Base-by-base conservation (phyloP, 2,888 invertebrate species). In the Sicus ferrugineus region DNA sequence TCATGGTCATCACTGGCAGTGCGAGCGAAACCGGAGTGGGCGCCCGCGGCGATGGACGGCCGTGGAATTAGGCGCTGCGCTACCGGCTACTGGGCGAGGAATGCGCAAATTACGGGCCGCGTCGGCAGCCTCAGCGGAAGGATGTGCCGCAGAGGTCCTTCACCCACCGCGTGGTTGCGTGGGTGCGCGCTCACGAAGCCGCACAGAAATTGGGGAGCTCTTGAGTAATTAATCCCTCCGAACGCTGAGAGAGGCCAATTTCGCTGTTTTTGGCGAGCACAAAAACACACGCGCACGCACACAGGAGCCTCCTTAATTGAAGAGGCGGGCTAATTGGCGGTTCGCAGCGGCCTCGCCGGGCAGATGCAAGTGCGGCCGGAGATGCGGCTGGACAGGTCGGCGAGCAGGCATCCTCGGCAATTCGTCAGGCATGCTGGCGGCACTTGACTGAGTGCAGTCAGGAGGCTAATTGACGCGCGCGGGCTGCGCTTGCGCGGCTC, bases 261-360 rank as follows among this genome's bases (percentile, higher is more conserved):
- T 9, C 52, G 6, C 26, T 54, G 14, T 11, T 23, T 62, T 26
- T 23, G 19, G 23, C 46, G 14, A 46, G 19, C 46, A 9, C 11
- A 48, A 4, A 16, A 28, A 58, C 56, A 63, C 21, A 54, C 64
- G 73, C 70, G 68, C 68, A 63, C 68, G 64, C 67, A 69, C 65
- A 52, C 50, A 23, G 34, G 42, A 54, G 58, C 48, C 21, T 77
- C 73, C 74, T 70, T 78, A 80, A 80, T 81, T 79, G 78, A 73
- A 80, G 76, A 77, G 81, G 81, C 80, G 81, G 80, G 75, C 74
- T 80, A 80, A 80, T 80, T 81, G 77, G 73, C 69, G 79, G 80
- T 80, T 80, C 73, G 56, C 31, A 38, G 62, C 61, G 61, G 69
- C 52, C 65, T 68, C 77, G 78, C 77, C 75, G 77, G 77, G 80